Evolutionary conservation across 1,140 invertebrate species (phyloP).

Genomic region (Brachionus plicatilis): DNA sequence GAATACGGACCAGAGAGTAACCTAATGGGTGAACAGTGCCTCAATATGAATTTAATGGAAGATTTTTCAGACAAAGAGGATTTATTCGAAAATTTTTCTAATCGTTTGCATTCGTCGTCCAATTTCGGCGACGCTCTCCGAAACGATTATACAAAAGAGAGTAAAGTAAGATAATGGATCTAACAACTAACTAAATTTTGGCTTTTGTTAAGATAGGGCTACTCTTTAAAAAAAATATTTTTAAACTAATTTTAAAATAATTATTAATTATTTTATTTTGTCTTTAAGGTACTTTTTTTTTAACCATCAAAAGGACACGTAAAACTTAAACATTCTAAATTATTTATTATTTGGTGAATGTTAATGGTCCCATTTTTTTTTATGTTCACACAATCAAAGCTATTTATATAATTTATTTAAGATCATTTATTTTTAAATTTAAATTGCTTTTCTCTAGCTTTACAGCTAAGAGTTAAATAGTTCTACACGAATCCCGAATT

Average conservation of each 20-base stretch:
- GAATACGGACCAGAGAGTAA: slow-evolving; percentile 10
- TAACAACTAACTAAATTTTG: not conserved
- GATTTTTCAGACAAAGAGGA: not conserved
- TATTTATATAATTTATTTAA: not conserved
- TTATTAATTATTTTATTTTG: not conserved
- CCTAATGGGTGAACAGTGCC: not conserved
- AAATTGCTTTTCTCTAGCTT: not conserved
- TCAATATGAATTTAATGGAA: slow-evolving; percentile 24
- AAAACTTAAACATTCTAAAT: not conserved
- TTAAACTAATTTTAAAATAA: not conserved
- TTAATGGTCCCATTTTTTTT: not conserved
- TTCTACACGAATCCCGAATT: not conserved
- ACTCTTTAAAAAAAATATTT: not conserved
- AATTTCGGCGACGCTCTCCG: not conserved
- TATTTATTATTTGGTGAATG: not conserved
- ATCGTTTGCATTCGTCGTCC: slow-evolving; percentile 21
- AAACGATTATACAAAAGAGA: not conserved
- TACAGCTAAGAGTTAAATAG: not conserved
- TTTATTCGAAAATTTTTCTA: slow-evolving; percentile 25
- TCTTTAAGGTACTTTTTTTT: not conserved
- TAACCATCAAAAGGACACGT: not conserved
- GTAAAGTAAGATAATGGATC: not conserved
- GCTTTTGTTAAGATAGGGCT: not conserved
- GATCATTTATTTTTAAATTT: not conserved
- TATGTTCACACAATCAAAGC: not conserved